phyloP scores from a whole-genome alignment of 2,888 invertebrate species.

The Tachina lurida region DNA sequence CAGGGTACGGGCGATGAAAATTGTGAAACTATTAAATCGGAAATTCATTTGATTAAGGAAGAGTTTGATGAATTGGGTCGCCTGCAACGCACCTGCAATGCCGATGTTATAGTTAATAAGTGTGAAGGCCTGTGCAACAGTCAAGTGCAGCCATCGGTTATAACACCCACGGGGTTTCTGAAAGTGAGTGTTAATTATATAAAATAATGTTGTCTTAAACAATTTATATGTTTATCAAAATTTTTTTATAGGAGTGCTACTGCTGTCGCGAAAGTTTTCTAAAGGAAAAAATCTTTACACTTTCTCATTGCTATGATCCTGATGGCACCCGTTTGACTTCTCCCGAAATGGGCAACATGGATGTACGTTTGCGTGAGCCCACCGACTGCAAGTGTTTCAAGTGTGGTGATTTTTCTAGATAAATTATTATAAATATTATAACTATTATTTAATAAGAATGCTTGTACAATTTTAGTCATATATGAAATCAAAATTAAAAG shows the following conservation, averaged over 20 bases:
- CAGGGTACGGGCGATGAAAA: conserved; percentile 86
- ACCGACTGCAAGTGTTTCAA: conserved; percentile 95
- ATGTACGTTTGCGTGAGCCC: conserved; percentile 92
- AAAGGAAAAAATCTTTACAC: conserved; percentile 89
- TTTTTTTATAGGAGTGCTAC: conserved; percentile 89
- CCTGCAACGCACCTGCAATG: conserved; percentile 92
- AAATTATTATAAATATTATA: conserved; percentile 75
- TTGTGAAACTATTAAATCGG: conserved; percentile 93
- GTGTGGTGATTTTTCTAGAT: conserved; percentile 93
- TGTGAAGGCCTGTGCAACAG: conserved; percentile 97
- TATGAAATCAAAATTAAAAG: conserved; percentile 11
- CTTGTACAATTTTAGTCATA: background rate
- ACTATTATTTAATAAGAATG: background rate
- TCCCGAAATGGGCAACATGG: conserved; percentile 89
- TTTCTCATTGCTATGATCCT: conserved; percentile 94
- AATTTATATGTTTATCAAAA: background rate
- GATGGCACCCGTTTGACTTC: conserved; percentile 91
- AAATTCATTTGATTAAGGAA: conserved; percentile 95
- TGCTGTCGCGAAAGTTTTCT: conserved; percentile 95
- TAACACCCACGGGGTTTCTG: conserved; percentile 93
- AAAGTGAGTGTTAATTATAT: conserved; percentile 83
- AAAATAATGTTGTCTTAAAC: background rate
- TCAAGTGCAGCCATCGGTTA: conserved; percentile 95
- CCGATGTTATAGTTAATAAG: conserved; percentile 94
- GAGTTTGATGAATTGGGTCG: conserved; percentile 94